Conservation (phyloP, 1,140 invertebrate species). For the Nebria ingens region DNA sequence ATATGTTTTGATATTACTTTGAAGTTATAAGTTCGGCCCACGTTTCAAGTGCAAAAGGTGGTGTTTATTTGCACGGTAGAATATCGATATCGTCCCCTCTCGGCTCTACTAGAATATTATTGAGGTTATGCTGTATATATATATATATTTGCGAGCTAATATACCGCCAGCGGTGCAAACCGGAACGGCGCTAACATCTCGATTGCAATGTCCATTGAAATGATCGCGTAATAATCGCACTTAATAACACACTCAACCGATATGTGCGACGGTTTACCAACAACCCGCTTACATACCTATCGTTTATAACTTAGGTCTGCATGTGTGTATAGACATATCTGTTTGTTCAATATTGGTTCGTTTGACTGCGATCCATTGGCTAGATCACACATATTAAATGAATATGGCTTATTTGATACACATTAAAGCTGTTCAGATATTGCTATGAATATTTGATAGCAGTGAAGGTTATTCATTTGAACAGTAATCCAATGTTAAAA, state of each 20-base stretch:
- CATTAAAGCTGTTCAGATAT: too few relatives aligned
- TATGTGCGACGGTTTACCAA: too few relatives aligned
- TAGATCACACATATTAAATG: too few relatives aligned
- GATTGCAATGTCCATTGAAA: neutral
- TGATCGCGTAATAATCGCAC: neutral
- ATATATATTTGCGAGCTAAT: slow-evolving; percentile 1
- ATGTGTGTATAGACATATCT: neutral
- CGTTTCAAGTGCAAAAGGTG: neutral
- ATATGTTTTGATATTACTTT: slow-evolving; percentile 5
- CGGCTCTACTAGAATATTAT: too few relatives aligned
- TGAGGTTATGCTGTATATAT: slow-evolving; percentile 1
- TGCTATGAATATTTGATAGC: too few relatives aligned
- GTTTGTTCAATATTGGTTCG: too few relatives aligned
- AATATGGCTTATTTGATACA: too few relatives aligned
- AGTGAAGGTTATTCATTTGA: too few relatives aligned
- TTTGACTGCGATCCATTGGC: too few relatives aligned
- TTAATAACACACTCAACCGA: neutral
- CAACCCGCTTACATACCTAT: too few relatives aligned
- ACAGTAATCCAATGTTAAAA: too few relatives aligned
- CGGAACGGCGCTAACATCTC: neutral
- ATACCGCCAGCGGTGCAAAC: neutral
- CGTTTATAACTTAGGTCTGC: too few relatives aligned
- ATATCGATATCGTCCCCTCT: slow-evolving; percentile 1
- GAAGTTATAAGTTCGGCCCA: neutral
- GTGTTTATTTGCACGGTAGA: neutral